Base-by-base conservation (phyloP, 2,888 invertebrate species). In the Ochropacha duplaris region DNA sequence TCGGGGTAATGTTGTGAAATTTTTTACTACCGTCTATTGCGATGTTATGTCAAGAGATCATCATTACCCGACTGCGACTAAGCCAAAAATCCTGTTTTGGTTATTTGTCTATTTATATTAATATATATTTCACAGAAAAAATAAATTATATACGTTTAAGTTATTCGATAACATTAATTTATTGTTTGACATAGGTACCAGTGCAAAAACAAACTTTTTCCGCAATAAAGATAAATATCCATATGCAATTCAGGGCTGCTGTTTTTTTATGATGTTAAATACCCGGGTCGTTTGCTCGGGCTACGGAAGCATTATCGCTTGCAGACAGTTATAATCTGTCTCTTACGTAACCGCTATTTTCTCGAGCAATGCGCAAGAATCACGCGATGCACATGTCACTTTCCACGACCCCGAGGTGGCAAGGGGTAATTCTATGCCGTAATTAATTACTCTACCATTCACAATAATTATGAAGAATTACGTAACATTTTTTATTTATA, bases 381-480 rank as follows among this genome's bases (percentile, higher is more conserved):
- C 63, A 65, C 71, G 68, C 68, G 68, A 66, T 65, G 61, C 62
- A 62, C 61, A 61, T 60, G 61, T 68, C 64, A 71, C 83, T 86
- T 86, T 86, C 86, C 83, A 80, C 77, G 83, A 83, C 84, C 84
- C 71, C 73, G 34, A 61, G 69, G 58, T 70, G 58, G 60, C 62
- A 57, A 58, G 61, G 65, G 50, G 14, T 52, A 19, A 31, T 44
- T 44, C 9, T 44, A 44, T 9, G 9, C 19, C 9, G n/a, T n/a
- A 9, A 11, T 36, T 36, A 36, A 36, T 36, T 36, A 44, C n/a
- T 44, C 16, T 44, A 5, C 36, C n/a, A n/a, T n/a, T 5, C 1
- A 2, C 36, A n/a, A n/a, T n/a, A 0, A n/a, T n/a, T n/a, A n/a
- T 5, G n/a, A 24, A 24, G 24, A 24, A 4, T 36, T n/a, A 36